Percentiles rank a stretch among this genome's conserved stretches.
Conservation (phyloP, 1,140 invertebrate genomes). For the Zaprionus gabonicus region DNA sequence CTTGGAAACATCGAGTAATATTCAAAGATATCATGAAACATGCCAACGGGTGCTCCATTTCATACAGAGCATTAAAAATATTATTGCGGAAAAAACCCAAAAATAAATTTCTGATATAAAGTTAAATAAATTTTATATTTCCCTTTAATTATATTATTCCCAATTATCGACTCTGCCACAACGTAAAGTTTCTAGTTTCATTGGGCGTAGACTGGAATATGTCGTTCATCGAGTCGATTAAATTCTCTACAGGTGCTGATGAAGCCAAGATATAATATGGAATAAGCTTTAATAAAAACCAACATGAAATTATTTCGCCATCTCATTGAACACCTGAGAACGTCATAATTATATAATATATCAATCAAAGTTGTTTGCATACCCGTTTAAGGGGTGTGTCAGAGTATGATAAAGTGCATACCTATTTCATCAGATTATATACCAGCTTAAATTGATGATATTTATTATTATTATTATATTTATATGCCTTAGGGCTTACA, state of each 20-base stretch:
- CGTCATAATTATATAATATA: background rate
- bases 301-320: background rate
- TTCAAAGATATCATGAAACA: background rate
- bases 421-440: background rate
- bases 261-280: background rate
- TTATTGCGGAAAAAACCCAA: background rate
- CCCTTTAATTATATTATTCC: constrained; percentile 13
- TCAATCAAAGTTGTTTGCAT: background rate
- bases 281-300: background rate
- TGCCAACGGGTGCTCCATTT: no score
- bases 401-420: background rate
- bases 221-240: background rate
- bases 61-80: background rate
- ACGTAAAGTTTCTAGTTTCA: constrained; percentile 29
- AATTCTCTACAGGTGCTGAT: constrained; percentile 12
- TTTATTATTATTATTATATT: background rate
- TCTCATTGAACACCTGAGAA: background rate
- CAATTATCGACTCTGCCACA: constrained; percentile 19
- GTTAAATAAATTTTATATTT: constrained; percentile 4
- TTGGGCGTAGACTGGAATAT: constrained; percentile 11
- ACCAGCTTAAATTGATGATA: background rate
- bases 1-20: background rate
- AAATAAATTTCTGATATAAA: background rate
- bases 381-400: background rate
- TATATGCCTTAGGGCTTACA: background rate